These are phyloP conservation scores for Ceratina australensis DNA, from an alignment of 1,140 invertebrate species.

Conservation along the genomic window DNA sequence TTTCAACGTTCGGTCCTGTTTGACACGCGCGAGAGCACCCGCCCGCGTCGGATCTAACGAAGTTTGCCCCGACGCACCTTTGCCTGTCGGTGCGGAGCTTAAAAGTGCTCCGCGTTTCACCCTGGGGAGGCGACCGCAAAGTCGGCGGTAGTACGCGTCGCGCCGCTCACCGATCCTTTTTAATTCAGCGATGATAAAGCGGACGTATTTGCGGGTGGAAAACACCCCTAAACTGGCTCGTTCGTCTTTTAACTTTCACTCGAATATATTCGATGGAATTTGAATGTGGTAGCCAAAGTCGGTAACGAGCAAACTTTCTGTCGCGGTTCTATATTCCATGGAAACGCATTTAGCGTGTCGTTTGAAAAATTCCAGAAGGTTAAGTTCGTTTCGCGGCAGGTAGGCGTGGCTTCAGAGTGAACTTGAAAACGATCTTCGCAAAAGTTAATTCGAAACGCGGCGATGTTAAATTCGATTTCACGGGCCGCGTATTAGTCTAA, in stretches of 20 bases:
- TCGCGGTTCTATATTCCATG: slow-evolving; percentile 11
- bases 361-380: background rate
- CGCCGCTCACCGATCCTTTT: background rate
- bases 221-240: background rate
- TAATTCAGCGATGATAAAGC: slow-evolving; percentile 14
- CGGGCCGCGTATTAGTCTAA: background rate
- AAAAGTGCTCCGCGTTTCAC: background rate
- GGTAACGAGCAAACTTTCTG: slow-evolving; percentile 30
- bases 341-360: background rate
- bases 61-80: slow-evolving; percentile 11
- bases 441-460: background rate
- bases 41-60: background rate
- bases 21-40: background rate
- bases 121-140: background rate
- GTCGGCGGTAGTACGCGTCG: background rate
- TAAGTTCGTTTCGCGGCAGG: background rate
- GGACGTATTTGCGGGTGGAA: no score
- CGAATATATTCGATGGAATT: slow-evolving; percentile 12
- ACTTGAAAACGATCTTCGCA: no score
- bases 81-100: background rate
- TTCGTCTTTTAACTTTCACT: background rate
- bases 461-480: background rate
- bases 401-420: no score
- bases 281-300: background rate
- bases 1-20: no score